Percentiles rank a stretch among this genome's conserved stretches.
phyloP scores from a whole-genome alignment of 2,113 vertebrate species.

The Rhynchomys soricoides region DNA sequence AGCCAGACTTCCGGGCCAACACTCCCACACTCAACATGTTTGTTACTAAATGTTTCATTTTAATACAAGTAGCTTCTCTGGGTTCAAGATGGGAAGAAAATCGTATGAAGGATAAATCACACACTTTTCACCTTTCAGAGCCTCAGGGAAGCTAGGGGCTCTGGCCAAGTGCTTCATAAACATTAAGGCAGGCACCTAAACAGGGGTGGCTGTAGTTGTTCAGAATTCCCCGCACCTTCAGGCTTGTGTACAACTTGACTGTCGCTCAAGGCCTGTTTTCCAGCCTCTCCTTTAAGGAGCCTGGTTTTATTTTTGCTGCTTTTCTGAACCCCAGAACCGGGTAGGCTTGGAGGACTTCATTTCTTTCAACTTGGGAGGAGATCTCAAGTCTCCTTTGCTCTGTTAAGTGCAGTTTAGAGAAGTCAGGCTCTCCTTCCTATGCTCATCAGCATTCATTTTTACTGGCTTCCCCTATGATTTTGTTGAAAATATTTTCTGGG shows the following conservation, averaged over 20 bases:
- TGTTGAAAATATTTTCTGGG: too few relatives aligned
- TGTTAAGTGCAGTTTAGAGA: not conserved
- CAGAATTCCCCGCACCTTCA: slow-evolving; percentile 34
- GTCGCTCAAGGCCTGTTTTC: not conserved
- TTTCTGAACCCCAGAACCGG: not conserved
- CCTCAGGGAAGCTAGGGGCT: not conserved
- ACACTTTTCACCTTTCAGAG: slow-evolving; percentile 43
- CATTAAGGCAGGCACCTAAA: slow-evolving; percentile 14
- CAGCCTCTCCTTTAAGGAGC: not conserved
- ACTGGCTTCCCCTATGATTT: not conserved
- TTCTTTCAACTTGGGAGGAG: not conserved
- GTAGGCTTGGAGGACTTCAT: not conserved
- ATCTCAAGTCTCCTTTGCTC: not conserved
- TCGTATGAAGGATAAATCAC: slow-evolving; percentile 16
- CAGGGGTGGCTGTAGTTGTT: not conserved
- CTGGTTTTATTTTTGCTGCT: not conserved
- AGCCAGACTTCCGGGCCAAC: not conserved
- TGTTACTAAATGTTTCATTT: not conserved
- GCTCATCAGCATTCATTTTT: not conserved
- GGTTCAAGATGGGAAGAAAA: not conserved
- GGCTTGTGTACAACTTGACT: not conserved
- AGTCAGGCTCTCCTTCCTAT: not conserved
- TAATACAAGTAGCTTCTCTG: slow-evolving; percentile 4
- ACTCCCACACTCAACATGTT: not conserved
- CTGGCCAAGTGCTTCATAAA: not conserved